Evolutionary conservation across 2,113 vertebrate species (phyloP).

Genomic region (Osmerus mordax): DNA sequence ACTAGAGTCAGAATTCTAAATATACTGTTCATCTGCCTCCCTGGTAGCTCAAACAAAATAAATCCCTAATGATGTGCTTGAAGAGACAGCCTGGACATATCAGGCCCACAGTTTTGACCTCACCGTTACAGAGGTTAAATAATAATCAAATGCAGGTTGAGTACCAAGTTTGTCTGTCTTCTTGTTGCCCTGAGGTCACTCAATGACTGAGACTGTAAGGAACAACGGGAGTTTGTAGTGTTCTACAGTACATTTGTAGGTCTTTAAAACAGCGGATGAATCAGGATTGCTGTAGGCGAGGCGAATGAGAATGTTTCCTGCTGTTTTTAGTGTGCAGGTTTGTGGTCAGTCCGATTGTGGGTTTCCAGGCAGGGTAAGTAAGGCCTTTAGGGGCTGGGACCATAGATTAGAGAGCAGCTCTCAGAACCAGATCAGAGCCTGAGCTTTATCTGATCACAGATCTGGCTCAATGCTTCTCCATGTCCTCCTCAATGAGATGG

Average conservation of each 20-base stretch:
- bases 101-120: neutral
- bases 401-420: slow-evolving; percentile 6
- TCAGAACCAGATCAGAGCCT: slow-evolving; percentile 18
- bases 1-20: slow-evolving; percentile 5
- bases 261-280: too few species aligned
- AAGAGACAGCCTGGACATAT: neutral
- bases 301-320: too few species aligned
- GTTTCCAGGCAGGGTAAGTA: neutral
- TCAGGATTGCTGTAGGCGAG: too few species aligned
- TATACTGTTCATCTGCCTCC: neutral
- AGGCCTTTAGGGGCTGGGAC: neutral
- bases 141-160: too few species aligned
- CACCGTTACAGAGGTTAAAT: too few species aligned
- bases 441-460: slow-evolving; percentile 34
- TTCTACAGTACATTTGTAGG: too few species aligned
- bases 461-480: slow-evolving; percentile 19
- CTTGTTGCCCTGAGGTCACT: too few species aligned
- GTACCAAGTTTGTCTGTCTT: too few species aligned
- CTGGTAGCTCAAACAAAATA: too few species aligned
- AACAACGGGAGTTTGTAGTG: too few species aligned
- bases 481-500: slow-evolving; percentile 36
- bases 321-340: neutral
- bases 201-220: too few species aligned
- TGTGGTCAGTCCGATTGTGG: neutral
- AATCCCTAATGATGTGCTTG: too few species aligned